Evolutionary conservation across 23 tunicate species (phyloP).

Genomic region (Halocynthia roretzi): DNA sequence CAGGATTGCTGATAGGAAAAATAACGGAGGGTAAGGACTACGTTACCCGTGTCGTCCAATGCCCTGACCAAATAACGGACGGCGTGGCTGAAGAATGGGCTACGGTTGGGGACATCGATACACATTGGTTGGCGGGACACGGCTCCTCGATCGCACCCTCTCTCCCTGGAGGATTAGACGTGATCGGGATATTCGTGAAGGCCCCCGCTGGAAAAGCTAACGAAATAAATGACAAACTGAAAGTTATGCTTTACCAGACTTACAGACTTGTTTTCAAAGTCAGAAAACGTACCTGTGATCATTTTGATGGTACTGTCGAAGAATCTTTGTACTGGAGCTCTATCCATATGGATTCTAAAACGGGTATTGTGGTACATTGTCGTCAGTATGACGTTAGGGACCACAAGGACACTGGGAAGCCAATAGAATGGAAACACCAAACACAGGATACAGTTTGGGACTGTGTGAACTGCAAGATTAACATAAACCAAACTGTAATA

Average conservation of each 20-base stretch:
- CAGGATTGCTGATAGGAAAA: not conserved
- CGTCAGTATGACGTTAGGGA: slow-evolving; percentile 10
- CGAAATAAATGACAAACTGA: not conserved
- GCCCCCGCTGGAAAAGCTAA: not conserved
- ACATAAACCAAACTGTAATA: too few species aligned
- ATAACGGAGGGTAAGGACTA: not conserved
- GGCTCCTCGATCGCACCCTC: not conserved
- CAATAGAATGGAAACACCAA: not conserved
- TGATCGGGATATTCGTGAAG: not conserved
- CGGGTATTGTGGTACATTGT: not conserved
- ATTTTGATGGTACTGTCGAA: not conserved
- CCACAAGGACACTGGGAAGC: slow-evolving; percentile 2
- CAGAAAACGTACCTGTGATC: not conserved
- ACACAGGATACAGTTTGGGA: too few species aligned
- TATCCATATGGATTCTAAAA: slow-evolving; percentile 7
- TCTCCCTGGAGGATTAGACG: not conserved
- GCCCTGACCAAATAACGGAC: not conserved
- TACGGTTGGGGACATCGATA: not conserved
- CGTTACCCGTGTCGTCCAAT: not conserved
- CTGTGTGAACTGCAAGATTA: too few species aligned
- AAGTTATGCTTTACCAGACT: not conserved
- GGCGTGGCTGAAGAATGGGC: not conserved
- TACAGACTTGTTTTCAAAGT: not conserved
- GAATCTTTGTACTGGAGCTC: not conserved
- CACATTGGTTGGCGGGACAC: not conserved